Base-by-base conservation (phyloP, 1,140 invertebrate genomes). In the Anthonomus grandis region DNA sequence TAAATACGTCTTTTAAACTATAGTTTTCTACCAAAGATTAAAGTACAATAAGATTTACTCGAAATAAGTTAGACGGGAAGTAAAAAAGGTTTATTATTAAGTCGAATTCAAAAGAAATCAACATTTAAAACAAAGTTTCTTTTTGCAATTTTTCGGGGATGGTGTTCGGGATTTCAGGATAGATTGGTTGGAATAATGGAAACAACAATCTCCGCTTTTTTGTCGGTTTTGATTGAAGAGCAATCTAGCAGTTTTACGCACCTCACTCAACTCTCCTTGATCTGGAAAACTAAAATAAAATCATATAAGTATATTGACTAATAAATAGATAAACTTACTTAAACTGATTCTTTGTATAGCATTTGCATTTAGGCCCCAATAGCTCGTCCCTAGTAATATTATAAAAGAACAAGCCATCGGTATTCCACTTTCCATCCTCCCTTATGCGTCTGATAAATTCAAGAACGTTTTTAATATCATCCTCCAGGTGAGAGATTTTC, bases 361-460 rank as follows among this genome's bases (percentile, higher is more conserved):
- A 42, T 27, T 48, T 39, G 45, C 18, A 21, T 15, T 17, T 17
- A 15, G 47, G 36, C 38, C 63, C 65, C 27, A 67, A 55, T n/a
- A 67, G 41, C 46, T 67, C 63, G 17, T 21, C 22, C 37, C 57
- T 27, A 2, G 59, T 42, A 34, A 70, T 48, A 13, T 58, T 58
- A 55, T 64, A 63, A 64, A 70, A 70, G 31, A 44, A 51, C n/a
- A 70, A 53, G 19, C 66, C 69, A 36, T 65, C 62, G 8, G 57
- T 25, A 53, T 17, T 65, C 67, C 66, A 70, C 9, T 57, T 21
- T 2, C 54, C 22, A 22, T 63, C 57, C 8, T 68, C 61, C 10
- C 64, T 45, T n/a, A 64, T 57, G 18, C 67, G 38, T 27, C 59
- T 63, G 8, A 69, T 61, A 39, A 70, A 64, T 47, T 70, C 67